Evolutionary conservation across 2,113 vertebrate genomes (phyloP), one percentile per base, ranked within the genome.

Genomic region (Oenanthe melanoleuca): DNA sequence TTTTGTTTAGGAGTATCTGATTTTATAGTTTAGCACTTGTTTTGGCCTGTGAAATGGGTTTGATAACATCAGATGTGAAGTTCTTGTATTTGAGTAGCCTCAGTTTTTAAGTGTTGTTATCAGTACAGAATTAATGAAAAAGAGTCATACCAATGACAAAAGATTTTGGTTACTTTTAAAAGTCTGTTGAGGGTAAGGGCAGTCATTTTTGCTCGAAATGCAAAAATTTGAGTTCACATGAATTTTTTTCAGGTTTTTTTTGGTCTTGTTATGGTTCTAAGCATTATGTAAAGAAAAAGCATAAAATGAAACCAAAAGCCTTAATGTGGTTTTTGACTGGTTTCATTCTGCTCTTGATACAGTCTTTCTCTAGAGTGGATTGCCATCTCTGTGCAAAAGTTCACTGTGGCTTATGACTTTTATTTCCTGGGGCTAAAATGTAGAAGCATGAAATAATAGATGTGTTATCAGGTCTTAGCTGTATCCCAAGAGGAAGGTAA

Each of bases 201-300:
- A 8, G 9, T 53, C 0, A 10, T 26, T 83, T 86, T 69, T 83
- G 25, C 11, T 55, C 11, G 40, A 16, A 61, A 26, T 37, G 18
- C 40, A 60, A 70, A 19, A 34, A 44, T 38, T 33, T 65, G 17
- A 55, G 24, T 59, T 70, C 11, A 26, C 0, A 0, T 57, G 8
- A 52, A n/a, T 16, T 16, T 65, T 74, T 4, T 29, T 59, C 0
- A 2, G 8, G 2, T 0, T 3, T 61, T 57, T 67, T 25, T 23
- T 49, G 9, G 5, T 57, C 15, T 50, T 72, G 16, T 64, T 21
- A 7, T 8, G 69, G 5, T 53, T 65, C 25, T 37, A 53, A 77
- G 13, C 2, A 23, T 57, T 13, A 2, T 4, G 2, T 61, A 33
- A 77, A 61, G 40, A 40, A 88, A 86, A 79, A 80, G 8, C 17